Evolutionary conservation across 2,797 vertebrate species (phyloP), one percentile per base, ranked within the genome.

Genomic region (Parotocinclus haroldoi): DNA sequence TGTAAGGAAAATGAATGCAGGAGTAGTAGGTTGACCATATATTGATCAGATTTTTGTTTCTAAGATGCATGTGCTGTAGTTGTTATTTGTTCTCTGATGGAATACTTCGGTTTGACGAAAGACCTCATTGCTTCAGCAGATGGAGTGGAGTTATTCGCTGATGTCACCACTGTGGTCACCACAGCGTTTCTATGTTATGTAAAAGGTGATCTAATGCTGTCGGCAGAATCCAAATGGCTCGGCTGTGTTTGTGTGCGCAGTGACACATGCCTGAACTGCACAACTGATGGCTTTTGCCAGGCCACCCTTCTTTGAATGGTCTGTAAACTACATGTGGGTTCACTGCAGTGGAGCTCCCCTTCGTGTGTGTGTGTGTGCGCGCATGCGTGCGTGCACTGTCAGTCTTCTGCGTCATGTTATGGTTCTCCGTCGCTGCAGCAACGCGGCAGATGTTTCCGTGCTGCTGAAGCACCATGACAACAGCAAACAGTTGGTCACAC

Each of bases 381-480:
- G 7, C 44, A 39, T 46, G 17, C 51, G 45, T n/a, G 55, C 36
- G 10, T 19, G 9, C n/a, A 3, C 38, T 0, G 66, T 74, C 68
- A 78, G 66, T 60, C 11, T 71, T 63, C 77, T 60, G 74, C 58
- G 71, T 80, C 79, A 74, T 84, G 80, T 85, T 82, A 82, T 88
- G 81, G 70, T 73, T 74, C 78, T 74, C 50, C 7, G 79, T 87
- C 68, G 74, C 70, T 81, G 44, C 59, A 79, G 80, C 70, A 80
- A 84, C 81, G 1, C 61, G 19, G 72, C 80, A 80, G 68, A 78
- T 88, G 84, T 88, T 86, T 86, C 78, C 67, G 51, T 79, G 65
- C 55, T 16, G 67, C 50, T 18, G 36, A 68, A 72, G 73, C 58
- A 18, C 82, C 78, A 82, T 82, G 73, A 82, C 75, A 84, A 84